These are phyloP conservation scores for Tupiocoris notatus DNA, from an alignment of 2,888 invertebrate species.

Conservation along the genomic window DNA sequence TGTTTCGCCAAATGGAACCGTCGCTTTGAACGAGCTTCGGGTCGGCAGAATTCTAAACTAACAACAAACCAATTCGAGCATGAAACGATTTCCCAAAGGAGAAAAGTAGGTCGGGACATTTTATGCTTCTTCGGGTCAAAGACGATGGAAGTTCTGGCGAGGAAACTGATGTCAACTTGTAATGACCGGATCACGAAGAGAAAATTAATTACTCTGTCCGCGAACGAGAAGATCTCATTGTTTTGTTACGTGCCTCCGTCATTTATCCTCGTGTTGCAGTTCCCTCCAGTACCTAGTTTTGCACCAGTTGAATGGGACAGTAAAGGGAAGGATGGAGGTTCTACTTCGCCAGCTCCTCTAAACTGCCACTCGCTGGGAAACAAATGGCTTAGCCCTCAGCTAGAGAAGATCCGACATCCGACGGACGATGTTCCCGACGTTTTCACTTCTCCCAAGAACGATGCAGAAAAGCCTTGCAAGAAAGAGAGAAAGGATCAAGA, in stretches of 20 bases:
- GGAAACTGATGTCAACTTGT: slow-evolving; percentile 18
- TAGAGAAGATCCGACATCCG: background rate
- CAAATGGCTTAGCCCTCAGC: background rate
- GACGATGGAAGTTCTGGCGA: background rate
- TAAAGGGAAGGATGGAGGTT: background rate
- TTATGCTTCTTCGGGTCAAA: background rate
- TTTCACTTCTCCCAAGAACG: background rate
- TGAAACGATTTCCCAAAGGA: background rate
- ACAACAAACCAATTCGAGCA: background rate
- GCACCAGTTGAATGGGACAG: background rate
- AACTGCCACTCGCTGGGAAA: background rate
- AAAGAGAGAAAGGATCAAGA: background rate
- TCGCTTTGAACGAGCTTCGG: background rate
- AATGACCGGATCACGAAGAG: slow-evolving; percentile 27
- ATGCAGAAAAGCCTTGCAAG: background rate
- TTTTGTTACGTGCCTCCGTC: slow-evolving; percentile 20
- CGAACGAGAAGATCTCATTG: slow-evolving; percentile 14
- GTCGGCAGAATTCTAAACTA: background rate
- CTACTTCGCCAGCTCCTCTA: background rate
- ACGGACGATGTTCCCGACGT: background rate
- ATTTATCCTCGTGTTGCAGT: slow-evolving; percentile 31
- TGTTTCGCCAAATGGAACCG: background rate
- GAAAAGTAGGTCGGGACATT: background rate
- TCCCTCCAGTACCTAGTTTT: background rate
- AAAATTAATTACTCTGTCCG: slow-evolving; percentile 25